Conservation (phyloP, 1,140 invertebrate species). For the Drosophila nikananu region DNA sequence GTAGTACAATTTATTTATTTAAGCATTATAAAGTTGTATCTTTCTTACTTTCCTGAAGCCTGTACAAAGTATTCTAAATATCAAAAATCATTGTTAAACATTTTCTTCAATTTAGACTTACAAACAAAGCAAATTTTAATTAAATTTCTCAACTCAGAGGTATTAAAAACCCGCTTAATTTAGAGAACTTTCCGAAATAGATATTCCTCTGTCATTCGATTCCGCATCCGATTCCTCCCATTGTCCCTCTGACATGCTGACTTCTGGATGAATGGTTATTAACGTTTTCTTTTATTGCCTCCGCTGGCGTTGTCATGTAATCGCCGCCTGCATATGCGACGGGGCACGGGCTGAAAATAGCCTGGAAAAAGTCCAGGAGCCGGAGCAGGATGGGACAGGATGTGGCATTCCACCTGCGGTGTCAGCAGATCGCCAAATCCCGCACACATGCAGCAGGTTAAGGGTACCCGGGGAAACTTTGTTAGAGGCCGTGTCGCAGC, state of each 20-base stretch:
- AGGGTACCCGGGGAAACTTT: constrained; percentile 50
- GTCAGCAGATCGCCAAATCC: constrained; percentile 65
- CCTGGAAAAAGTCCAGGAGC: neutral
- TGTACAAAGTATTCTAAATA: neutral
- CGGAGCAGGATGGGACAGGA: constrained; percentile 20
- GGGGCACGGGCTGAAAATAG: constrained; percentile 17
- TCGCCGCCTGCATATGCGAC: constrained; percentile 44
- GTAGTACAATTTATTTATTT: too few relatives aligned
- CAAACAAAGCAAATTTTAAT: too few relatives aligned
- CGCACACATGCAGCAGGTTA: constrained; percentile 56
- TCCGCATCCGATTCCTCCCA: constrained; percentile 15
- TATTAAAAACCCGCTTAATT: neutral
- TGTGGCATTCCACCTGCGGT: constrained; percentile 59
- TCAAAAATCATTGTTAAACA: too few relatives aligned
- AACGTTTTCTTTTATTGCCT: constrained; percentile 62
- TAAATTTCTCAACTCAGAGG: neutral
- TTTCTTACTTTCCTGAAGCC: neutral
- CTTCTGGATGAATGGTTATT: constrained; percentile 43
- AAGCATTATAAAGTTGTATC: too few relatives aligned
- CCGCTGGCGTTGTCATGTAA: constrained; percentile 51
- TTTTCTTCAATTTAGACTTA: too few relatives aligned
- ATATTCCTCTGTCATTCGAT: neutral
- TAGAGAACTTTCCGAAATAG: neutral
- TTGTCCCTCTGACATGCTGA: constrained; percentile 21
- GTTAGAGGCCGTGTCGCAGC: constrained; percentile 69